These are phyloP conservation scores for Hapalemur alaotrensis DNA, from an alignment of 2,797 vertebrate species.

Conservation along the genomic window DNA sequence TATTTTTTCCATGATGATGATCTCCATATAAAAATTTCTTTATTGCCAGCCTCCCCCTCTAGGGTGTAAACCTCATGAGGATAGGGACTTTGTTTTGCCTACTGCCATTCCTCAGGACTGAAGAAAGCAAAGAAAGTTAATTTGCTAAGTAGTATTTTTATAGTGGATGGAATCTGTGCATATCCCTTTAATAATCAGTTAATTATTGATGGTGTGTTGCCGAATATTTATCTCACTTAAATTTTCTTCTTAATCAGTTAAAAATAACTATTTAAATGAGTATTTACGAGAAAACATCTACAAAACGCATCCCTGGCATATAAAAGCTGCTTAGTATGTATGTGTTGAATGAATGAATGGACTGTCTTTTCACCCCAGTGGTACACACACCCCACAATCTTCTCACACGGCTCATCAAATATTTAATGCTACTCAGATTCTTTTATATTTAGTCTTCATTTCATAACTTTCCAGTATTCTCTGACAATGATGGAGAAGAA, in stretches of 20 bases:
- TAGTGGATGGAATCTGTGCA: neutral
- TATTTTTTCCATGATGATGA: neutral
- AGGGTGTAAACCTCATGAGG: neutral
- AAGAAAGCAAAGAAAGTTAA: neutral
- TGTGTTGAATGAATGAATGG: neutral
- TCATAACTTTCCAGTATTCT: neutral
- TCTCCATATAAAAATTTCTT: neutral
- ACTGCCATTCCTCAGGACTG: neutral
- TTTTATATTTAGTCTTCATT: neutral
- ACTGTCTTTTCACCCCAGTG: neutral
- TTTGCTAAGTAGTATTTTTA: constrained; percentile 30
- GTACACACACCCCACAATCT: neutral
- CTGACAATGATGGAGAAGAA: neutral
- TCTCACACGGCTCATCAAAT: neutral
- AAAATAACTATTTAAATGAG: neutral
- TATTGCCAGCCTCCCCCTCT: neutral
- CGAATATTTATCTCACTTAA: constrained; percentile 20
- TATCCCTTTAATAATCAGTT: constrained; percentile 25
- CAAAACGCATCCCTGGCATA: neutral
- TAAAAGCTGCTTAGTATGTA: neutral
- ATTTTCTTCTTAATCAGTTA: constrained; percentile 21
- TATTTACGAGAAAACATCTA: neutral
- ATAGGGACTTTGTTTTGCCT: neutral
- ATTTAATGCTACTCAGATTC: neutral
- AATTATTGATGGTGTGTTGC: neutral